Conservation (phyloP, 2,797 vertebrate species). For the Apodemus agrarius region DNA sequence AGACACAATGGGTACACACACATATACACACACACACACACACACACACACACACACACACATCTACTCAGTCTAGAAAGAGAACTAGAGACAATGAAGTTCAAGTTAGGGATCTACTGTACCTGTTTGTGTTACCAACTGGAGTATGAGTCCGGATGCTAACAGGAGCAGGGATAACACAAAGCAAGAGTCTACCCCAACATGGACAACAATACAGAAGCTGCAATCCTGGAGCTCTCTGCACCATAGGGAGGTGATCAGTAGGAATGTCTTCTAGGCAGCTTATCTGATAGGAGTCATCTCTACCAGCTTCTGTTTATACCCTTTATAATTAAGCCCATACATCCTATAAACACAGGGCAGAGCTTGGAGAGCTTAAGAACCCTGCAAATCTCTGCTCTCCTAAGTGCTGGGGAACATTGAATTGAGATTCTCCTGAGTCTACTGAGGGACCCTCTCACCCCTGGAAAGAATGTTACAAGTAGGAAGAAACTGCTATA, state of each 20-base stretch:
- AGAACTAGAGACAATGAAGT: neutral
- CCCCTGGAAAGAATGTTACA: neutral
- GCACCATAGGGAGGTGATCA: neutral
- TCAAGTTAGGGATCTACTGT: neutral
- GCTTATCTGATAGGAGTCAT: neutral
- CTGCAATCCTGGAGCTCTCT: neutral
- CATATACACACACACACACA: neutral
- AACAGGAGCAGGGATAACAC: neutral
- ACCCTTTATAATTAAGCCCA: neutral
- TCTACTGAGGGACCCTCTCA: neutral
- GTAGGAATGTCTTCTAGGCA: neutral
- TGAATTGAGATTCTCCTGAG: neutral
- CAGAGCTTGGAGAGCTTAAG: neutral
- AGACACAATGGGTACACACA: neutral
- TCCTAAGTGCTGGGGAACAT: neutral
- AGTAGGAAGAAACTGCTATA: neutral
- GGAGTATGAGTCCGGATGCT: neutral
- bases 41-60: neutral
- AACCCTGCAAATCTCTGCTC: neutral
- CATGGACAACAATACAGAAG: neutral
- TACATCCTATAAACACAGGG: neutral
- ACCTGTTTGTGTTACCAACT: neutral
- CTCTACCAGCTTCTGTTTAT: neutral
- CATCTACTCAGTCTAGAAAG: neutral
- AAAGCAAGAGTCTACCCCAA: neutral